Conservation (phyloP, 2,888 invertebrate genomes). For the Leptogaster cylindrica region DNA sequence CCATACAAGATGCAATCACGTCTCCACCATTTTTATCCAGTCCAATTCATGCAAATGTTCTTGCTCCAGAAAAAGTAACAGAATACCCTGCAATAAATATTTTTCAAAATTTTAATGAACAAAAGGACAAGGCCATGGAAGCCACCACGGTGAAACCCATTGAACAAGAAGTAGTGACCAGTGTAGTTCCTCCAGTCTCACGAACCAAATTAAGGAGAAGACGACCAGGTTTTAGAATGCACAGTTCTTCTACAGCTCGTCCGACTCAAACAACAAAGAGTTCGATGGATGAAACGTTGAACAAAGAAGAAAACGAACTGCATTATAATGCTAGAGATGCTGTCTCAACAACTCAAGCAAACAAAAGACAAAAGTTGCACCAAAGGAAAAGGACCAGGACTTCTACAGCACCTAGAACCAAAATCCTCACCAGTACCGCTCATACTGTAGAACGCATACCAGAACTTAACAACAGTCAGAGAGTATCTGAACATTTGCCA, state of each 20-base stretch:
- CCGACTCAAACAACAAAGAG: neutral
- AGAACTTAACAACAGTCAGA: neutral
- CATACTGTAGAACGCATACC: neutral
- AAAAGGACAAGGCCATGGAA: neutral
- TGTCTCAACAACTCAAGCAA: neutral
- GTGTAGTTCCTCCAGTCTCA: neutral
- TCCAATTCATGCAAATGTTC: neutral
- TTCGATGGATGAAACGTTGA: neutral
- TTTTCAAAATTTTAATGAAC: neutral
- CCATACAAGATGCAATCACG: slow-evolving; percentile 50
- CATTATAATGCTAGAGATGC: too few species aligned
- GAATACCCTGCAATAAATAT: neutral
- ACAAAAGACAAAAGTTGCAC: neutral
- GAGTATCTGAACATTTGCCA: neutral
- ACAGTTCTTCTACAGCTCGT: slow-evolving; percentile 1
- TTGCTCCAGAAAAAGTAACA: neutral
- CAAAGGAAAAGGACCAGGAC: neutral
- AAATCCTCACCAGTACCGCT: neutral
- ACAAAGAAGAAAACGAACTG: too few species aligned
- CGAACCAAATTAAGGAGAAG: slow-evolving; percentile 3
- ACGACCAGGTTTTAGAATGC: neutral
- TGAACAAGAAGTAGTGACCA: neutral
- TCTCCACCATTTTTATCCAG: too few species aligned
- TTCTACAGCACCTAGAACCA: neutral
- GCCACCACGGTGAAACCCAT: neutral